Conservation (phyloP, 2,113 vertebrate species). For the Anguilla rostrata region DNA sequence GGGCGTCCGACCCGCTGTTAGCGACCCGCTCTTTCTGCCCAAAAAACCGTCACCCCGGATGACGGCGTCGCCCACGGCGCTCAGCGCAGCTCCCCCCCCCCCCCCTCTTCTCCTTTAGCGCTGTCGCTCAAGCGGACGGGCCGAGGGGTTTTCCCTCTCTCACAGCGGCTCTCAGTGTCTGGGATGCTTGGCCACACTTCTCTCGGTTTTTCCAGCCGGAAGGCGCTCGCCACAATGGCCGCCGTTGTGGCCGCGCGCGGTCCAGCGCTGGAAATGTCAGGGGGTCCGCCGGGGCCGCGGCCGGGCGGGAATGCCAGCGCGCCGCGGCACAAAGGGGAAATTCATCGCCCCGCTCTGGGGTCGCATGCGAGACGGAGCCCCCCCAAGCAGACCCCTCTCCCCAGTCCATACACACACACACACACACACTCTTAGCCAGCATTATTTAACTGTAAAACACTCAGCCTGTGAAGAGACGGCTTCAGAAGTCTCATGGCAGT, state of each 20-base stretch:
- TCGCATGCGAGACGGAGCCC: neutral
- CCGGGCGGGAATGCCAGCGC: neutral
- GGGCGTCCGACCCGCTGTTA: constrained; percentile 56
- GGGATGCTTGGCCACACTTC: neutral
- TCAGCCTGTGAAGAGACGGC: neutral
- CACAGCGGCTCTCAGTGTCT: neutral
- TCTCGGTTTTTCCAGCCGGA: neutral
- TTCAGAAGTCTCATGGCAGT: constrained; percentile 12
- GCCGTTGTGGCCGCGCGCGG: constrained; percentile 4
- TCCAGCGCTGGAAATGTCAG: constrained; percentile 4
- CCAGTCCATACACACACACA: no score
- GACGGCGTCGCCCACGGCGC: constrained; percentile 59
- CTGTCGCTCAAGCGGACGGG: constrained; percentile 30
- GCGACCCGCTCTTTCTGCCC: constrained; percentile 34
- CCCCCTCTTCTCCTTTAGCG: constrained; percentile 38
- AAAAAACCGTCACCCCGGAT: constrained; percentile 60
- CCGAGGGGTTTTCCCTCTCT: neutral
- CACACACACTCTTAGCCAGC: neutral
- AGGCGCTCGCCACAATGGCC: constrained; percentile 12
- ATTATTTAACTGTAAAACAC: neutral
- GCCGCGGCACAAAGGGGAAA: neutral
- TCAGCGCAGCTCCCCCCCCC: constrained; percentile 35
- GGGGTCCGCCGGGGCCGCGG: neutral
- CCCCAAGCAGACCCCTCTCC: neutral
- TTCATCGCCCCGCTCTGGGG: neutral